Base-by-base conservation (phyloP, 2,113 vertebrate genomes). In the Donacobius atricapilla region DNA sequence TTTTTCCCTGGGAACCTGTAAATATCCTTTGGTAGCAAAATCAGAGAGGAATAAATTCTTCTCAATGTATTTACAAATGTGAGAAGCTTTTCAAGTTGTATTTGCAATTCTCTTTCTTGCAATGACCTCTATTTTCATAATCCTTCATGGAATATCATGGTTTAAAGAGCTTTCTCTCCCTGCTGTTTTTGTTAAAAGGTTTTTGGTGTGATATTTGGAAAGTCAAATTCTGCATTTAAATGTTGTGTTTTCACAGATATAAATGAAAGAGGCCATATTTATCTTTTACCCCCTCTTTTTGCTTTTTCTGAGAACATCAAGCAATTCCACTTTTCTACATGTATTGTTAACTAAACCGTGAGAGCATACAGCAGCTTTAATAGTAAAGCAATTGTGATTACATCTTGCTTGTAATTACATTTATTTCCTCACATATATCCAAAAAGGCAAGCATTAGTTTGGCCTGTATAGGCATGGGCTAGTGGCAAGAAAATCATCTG, bases 101-200 rank as follows among this genome's bases (percentile, higher is more conserved):
- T 98, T 98, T 98, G 98, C 97, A 97, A 97, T 98, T 97, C 97
- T 47, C 89, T 96, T 96, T 98, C 75, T 42, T 95, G 96, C 78
- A 87, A 97, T 97, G 98, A 98, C 98, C 98, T 98, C 98, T 98
- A 97, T 98, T 98, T 98, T 98, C 98, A 98, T 98, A 98, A 98
- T 98, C 98, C 98, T 98, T 98, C 96, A 97, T 97, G 97, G 98
- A 97, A 97, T 98, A 98, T 97, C 97, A 97, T 97, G 97, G 97
- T 97, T 98, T 98, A 96, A 97, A 98, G 96, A 98, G 97, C 97
- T 98, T 98, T 98, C 94, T 98, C 95, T 97, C 94, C 98, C 98
- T 97, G 98, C 98, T 98, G 97, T 98, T 98, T 98, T 97, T 97
- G 97, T 97, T 98, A 98, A 98, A 98, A 97, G 98, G 97, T 98